Evolutionary conservation across 2,888 invertebrate species (phyloP).

Genomic region (Drosophila cognata): DNA sequence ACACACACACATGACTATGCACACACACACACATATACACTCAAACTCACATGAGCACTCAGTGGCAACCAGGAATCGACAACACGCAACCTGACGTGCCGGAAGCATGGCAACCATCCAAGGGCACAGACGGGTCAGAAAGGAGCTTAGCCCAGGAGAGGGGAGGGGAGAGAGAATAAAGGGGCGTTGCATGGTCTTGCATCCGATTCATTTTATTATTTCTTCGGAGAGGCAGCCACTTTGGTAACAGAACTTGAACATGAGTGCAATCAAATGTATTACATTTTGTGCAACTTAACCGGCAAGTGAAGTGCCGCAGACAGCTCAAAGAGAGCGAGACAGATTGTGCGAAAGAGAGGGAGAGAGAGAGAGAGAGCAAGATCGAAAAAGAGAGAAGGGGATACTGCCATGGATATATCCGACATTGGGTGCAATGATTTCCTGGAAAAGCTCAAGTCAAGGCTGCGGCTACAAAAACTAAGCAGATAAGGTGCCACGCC

Average conservation of each 20-base stretch:
- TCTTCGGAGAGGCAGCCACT: slow-evolving; percentile 68
- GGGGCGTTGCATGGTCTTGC: slow-evolving; percentile 35
- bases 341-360: not conserved
- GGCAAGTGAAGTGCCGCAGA: slow-evolving; percentile 70
- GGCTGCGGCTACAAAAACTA: slow-evolving; percentile 63
- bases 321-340: slow-evolving; percentile 52
- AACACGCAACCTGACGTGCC: slow-evolving; percentile 54
- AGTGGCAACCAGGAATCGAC: slow-evolving; percentile 23
- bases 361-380: slow-evolving; percentile 1
- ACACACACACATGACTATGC: slow-evolving; percentile 16
- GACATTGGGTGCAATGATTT: slow-evolving; percentile 75
- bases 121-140: slow-evolving; percentile 29
- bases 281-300: slow-evolving; percentile 79
- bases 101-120: slow-evolving; percentile 36
- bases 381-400: not conserved
- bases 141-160: not conserved
- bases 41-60: slow-evolving; percentile 3
- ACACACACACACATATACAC: slow-evolving; percentile 1
- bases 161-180: not conserved
- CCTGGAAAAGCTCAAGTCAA: slow-evolving; percentile 65
- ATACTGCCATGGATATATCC: slow-evolving; percentile 57
- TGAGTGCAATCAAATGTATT: slow-evolving; percentile 80
- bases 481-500: slow-evolving; percentile 58
- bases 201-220: slow-evolving; percentile 70
- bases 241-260: slow-evolving; percentile 78